phyloP scores from a whole-genome alignment of 2,113 vertebrate genomes.

The Artemisiospiza belli region DNA sequence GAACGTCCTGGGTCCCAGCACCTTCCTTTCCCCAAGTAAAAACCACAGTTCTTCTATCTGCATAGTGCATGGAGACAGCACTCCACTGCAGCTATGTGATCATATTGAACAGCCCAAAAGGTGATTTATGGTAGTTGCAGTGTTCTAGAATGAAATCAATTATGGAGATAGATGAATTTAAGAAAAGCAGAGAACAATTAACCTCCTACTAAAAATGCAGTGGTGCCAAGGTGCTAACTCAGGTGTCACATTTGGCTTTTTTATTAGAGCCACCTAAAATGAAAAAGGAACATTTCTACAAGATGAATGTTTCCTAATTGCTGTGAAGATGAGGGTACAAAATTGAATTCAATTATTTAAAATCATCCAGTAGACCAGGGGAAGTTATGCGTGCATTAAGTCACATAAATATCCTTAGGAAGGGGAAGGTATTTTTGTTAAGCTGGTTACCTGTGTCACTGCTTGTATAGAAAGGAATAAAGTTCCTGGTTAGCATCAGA shows the following conservation, averaged over 20 bases:
- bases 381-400: neutral
- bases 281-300: neutral
- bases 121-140: neutral
- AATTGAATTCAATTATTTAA: neutral
- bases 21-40: neutral
- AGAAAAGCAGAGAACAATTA: neutral
- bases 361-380: neutral
- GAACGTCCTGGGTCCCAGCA: too few relatives aligned
- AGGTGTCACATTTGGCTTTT: neutral
- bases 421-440: neutral
- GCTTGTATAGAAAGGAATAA: neutral
- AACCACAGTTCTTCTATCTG: neutral
- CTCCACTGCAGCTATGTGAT: neutral
- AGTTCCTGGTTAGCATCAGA: neutral
- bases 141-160: neutral
- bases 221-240: fast-evolving
- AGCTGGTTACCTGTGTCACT: neutral
- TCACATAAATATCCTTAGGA: neutral
- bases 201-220: neutral
- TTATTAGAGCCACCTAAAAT: neutral
- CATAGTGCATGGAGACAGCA: neutral
- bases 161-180: neutral
- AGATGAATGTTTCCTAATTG: neutral
- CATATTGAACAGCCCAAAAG: neutral
- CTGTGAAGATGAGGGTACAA: neutral